Base-by-base conservation (phyloP, 1,140 invertebrate genomes). In the Lithobius niger region DNA sequence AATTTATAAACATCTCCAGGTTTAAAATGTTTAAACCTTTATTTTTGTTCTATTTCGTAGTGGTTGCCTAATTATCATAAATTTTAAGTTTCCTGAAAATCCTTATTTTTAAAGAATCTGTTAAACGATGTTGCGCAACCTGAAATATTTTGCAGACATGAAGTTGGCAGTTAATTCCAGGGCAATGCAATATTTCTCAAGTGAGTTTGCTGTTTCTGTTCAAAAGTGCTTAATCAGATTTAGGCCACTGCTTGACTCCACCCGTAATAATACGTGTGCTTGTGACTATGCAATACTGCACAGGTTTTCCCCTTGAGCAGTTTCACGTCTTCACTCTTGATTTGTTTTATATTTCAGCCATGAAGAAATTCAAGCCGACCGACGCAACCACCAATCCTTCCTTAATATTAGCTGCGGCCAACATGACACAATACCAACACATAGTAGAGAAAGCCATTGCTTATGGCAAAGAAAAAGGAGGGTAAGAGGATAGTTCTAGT, bases 351-450 rank as follows among this genome's bases (percentile, higher is more conserved):
- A 72, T 76, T 60, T 53, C 66, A 96, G 94, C 88, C 2, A 97
- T 99, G 80, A 86, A 92, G 69, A 82, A 86, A 61, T 99, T 94
- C 72, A 88, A 93, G 68, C 96, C 96, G 13, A 97, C 90, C n/a
- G 96, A 99, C 85, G 95, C 95, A 16, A 99, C 97, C 0, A 99
- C 97, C 21, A 99, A 99, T 74, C 96, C 97, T 6, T 97, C 95
- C 1, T 75, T 99, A 1, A 97, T 99, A 57, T 74, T 99, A 53
- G 83, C 86, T 57, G 96, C 96, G 15, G 84, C 94, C 21, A 84
- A 78, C 63, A 84, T 95, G 78, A 83, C 89, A 16, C 86, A 93
- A 65, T 99, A 99, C 70, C 79, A 86, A 63, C 75, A 82, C 57
- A 72, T 99, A 19, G 81, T 99, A 54, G 79, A 89, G 55, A 85